A percentile compares a stretch with the other conserved stretches of the same genome.
These are phyloP conservation scores for Neodiprion lecontei DNA, from an alignment of 1,140 invertebrate species.

Conservation along the genomic window DNA sequence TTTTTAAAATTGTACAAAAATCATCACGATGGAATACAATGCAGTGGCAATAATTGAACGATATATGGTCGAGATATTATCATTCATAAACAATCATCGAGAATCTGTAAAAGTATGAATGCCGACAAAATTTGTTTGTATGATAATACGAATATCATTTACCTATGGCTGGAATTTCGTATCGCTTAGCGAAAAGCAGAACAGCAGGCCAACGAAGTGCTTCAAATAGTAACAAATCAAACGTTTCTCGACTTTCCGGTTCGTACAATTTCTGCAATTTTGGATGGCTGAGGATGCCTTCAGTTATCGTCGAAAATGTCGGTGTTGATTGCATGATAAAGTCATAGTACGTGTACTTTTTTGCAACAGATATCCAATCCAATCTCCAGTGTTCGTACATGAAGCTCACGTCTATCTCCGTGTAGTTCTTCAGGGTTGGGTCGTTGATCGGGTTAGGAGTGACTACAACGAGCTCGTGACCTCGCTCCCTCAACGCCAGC, in stretches of 20 bases:
- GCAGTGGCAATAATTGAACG: too few species aligned
- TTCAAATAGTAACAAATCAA: neutral
- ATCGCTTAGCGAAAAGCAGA: neutral
- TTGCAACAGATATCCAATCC: neutral
- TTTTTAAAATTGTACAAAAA: too few species aligned
- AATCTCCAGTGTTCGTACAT: conserved; percentile 39
- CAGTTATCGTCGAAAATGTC: neutral
- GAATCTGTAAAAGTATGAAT: too few species aligned
- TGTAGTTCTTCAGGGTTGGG: too few species aligned
- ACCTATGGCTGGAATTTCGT: neutral
- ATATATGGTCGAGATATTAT: too few species aligned
- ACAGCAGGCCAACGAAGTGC: neutral
- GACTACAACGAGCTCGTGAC: too few species aligned
- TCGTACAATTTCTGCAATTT: neutral
- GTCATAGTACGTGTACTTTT: neutral
- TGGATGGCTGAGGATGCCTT: neutral
- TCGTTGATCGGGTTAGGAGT: too few species aligned
- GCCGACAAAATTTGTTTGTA: too few species aligned
- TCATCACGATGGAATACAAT: too few species aligned
- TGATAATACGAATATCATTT: neutral
- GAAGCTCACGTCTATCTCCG: conserved; percentile 46
- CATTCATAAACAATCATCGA: too few species aligned
- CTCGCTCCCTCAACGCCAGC: conserved; percentile 33
- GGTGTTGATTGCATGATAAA: neutral
- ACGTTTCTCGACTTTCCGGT: neutral